Evolutionary conservation across 2,888 invertebrate genomes (phyloP), one percentile per base, ranked within the genome.

Genomic region (Drosophila percnosoma): DNA sequence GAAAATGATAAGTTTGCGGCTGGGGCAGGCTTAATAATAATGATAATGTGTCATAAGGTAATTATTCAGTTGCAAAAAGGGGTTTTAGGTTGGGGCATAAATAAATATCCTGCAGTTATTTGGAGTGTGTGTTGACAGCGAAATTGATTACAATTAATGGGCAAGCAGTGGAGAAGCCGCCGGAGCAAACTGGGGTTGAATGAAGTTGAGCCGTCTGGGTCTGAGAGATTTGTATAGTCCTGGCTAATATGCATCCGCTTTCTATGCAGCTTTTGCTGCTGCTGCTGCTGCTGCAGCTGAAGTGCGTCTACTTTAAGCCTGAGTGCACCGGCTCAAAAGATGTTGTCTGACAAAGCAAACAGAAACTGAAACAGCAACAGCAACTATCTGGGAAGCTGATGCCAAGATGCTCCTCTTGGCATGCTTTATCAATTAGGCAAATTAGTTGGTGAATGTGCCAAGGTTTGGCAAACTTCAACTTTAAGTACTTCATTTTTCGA

Each of bases 1-100:
- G 85, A 82, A 89, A 85, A 85, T 85, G 78, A 89, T 89, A 78
- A 83, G 81, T 79, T 74, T 73, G 78, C 31, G 66, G 72, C 62
- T 58, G 54, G 68, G 73, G 68, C 60, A 74, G 58, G 48, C 73
- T 68, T 82, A 82, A 85, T 90, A 83, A 87, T 87, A 90, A 87
- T 90, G 90, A 87, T 87, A 90, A 87, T 87, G 90, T 88, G 87
- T 87, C 87, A 88, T 90, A 87, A 90, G 87, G 87, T 78, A 90
- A 87, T 87, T 87, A 87, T 87, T 87, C 90, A 90, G 87, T 87
- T 87, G 87, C 90, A 83, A 75, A 82, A 83, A 70, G 68, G 70
- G 33, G 21, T 21, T 71, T 55, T 65, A 66, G 63, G 65, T 59
- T 55, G 57, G 54, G 70, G 75, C 80, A 90, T 88, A 90, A 87